Evolutionary conservation across 2,113 vertebrate species (phyloP), one percentile per base, ranked within the genome.

Genomic region (Andinoacara biseriatus): DNA sequence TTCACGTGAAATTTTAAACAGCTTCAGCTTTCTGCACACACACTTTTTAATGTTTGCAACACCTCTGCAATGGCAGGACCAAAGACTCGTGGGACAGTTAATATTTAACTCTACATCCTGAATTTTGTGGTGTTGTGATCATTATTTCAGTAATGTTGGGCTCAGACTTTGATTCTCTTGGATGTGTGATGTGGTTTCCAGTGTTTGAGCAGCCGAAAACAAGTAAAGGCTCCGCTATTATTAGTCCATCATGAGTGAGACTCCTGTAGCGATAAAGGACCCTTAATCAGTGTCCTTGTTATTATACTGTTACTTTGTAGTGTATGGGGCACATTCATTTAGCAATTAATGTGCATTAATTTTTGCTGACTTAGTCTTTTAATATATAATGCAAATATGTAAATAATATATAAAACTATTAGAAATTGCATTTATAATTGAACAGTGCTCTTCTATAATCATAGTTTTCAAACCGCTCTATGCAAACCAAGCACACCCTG

Each of bases 111-210:
- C 38, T 18, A 22, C 43, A 35, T 46, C 22, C 38, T 67, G 38
- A 67, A 46, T 67, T 67, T 67, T 43, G 62, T 15, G 29, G 24
- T 52, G 43, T 26, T 69, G 65, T 69, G 24, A 69, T 69, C 43
- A 52, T 69, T 69, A 52, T 69, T 69, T 69, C 65, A 49, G 43
- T 69, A 69, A 69, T 69, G 65, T 43, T 69, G 24, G 24, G 65
- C 24, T 69, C 31, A 69, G 24, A 52, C 65, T 69, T 69, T 69
- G 65, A 69, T 49, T 29, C 24, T 31, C 24, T 10, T 69, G 10
- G 18, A 69, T 4, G 18, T 69, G 2, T 72, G 43, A n/a, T 72
- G 26, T 72, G 46, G 31, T 72, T 65, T 43, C 38, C 62, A 43
- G 62, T 17, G 38, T 43, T 65, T 65, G n/a, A 43, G 13, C 13